These are phyloP conservation scores for Corapipo altera DNA, from an alignment of 2,113 vertebrate species.

Conservation along the genomic window DNA sequence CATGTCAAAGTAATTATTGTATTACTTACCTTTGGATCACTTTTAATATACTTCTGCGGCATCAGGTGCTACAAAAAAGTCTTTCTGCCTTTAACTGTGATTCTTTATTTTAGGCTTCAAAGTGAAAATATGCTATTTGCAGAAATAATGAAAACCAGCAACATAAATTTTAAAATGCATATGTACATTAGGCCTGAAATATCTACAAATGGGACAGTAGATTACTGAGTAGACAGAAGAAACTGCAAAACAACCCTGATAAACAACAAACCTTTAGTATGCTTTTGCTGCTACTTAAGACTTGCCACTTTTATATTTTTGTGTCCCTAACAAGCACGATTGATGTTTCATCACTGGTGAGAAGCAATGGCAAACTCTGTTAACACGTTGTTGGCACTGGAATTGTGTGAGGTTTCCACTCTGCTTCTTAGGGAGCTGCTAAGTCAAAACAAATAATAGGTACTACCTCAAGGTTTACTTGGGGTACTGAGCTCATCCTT, in stretches of 20 bases:
- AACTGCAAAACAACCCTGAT: not conserved
- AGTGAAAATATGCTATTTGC: not conserved
- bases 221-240: not conserved
- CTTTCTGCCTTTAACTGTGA: not conserved
- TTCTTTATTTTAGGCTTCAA: not conserved
- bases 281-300: not conserved
- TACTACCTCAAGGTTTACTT: not conserved
- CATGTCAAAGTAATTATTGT: not conserved
- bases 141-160: not conserved
- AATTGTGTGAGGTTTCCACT: not conserved
- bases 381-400: not conserved
- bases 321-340: not conserved
- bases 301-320: not conserved
- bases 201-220: not conserved
- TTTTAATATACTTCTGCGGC: not conserved
- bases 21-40: not conserved
- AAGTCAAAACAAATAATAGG: not conserved
- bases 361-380: not conserved
- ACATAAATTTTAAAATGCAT: not conserved
- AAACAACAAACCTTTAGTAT: not conserved
- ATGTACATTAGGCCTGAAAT: not conserved
- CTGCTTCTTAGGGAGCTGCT: not conserved
- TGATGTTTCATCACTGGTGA: not conserved
- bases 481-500: not conserved
- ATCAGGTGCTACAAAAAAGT: not conserved